phyloP scores from a whole-genome alignment of 2,113 vertebrate genomes.

The Coreoperca whiteheadi region DNA sequence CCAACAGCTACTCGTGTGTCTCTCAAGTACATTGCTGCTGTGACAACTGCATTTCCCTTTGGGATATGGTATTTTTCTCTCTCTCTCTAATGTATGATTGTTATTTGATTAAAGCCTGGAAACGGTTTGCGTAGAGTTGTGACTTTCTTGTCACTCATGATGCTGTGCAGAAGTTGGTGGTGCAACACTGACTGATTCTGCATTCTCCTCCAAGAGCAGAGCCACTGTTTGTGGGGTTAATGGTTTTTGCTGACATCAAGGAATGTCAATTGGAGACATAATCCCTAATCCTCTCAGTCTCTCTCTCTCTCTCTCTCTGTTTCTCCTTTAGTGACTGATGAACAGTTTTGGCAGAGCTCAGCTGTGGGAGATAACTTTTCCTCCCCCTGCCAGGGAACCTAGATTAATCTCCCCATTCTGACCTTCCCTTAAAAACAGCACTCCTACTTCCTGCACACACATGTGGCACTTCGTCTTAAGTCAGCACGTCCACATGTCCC shows the following conservation, averaged over 20 bases:
- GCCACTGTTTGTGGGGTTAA: constrained; percentile 74
- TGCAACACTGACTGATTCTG: constrained; percentile 37
- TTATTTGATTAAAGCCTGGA: constrained; percentile 54
- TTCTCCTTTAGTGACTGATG: constrained; percentile 38
- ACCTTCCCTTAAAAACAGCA: constrained; percentile 7
- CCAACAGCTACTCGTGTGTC: constrained; percentile 20
- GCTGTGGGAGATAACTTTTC: constrained; percentile 43
- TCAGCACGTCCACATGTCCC: constrained; percentile 55
- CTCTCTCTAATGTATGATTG: constrained; percentile 35
- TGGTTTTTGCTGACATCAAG: constrained; percentile 78
- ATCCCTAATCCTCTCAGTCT: constrained; percentile 67
- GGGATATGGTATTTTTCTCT: constrained; percentile 38
- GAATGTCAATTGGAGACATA: constrained; percentile 77
- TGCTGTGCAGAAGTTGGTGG: not conserved
- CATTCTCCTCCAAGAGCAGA: constrained; percentile 61
- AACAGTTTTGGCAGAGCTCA: constrained; percentile 47
- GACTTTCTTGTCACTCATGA: constrained; percentile 1
- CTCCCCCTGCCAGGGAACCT: constrained; percentile 24
- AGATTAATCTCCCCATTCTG: constrained; percentile 17
- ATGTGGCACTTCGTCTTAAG: constrained; percentile 41
- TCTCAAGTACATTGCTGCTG: constrained; percentile 41
- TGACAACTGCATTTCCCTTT: constrained; percentile 50
- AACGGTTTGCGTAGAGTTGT: constrained; percentile 10
- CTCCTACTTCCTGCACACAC: constrained; percentile 19
- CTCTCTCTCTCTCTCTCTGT: not conserved